These are phyloP conservation scores for Eupleurogrammus muticus DNA, from an alignment of 2,797 vertebrate species.

Conservation along the genomic window DNA sequence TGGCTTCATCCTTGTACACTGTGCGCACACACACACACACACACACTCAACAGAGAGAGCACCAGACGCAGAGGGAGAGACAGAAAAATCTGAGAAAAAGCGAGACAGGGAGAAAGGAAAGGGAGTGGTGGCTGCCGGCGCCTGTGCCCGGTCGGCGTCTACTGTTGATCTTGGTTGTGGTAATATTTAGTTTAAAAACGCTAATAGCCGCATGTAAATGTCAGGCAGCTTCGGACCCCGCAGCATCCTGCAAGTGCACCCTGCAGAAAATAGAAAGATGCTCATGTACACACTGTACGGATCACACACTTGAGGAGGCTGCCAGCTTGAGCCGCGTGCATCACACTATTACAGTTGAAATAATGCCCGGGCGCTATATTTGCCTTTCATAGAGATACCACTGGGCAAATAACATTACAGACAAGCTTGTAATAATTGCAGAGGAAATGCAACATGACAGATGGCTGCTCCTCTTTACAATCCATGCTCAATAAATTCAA, in stretches of 20 bases:
- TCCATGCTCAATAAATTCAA: conserved; percentile 60
- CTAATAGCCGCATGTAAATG: conserved; percentile 71
- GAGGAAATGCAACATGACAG: conserved; percentile 68
- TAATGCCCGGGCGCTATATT: conserved; percentile 11
- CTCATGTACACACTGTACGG: not conserved
- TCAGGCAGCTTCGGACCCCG: conserved; percentile 53
- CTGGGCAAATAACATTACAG: conserved; percentile 44
- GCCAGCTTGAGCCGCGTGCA: not conserved
- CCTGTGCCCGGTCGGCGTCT: conserved; percentile 67
- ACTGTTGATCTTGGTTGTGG: conserved; percentile 74
- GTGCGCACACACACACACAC: conserved; percentile 18
- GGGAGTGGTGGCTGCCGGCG: conserved; percentile 52
- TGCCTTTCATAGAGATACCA: conserved; percentile 44
- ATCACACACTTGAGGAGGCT: conserved; percentile 3
- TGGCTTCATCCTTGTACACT: conserved; percentile 49
- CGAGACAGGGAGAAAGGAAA: conserved; percentile 42
- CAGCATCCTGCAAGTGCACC: conserved; percentile 20
- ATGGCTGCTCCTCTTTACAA: conserved; percentile 40
- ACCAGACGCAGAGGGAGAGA: conserved; percentile 37
- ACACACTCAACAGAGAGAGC: conserved; percentile 16
- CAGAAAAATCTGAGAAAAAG: conserved; percentile 33
- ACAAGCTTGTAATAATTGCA: conserved; percentile 43
- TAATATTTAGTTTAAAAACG: conserved; percentile 79
- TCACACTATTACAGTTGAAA: conserved; percentile 15
- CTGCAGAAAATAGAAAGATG: conserved; percentile 28